These are phyloP conservation scores for Takifugu ocellatus DNA, from an alignment of 2,797 vertebrate genomes.

Conservation along the genomic window DNA sequence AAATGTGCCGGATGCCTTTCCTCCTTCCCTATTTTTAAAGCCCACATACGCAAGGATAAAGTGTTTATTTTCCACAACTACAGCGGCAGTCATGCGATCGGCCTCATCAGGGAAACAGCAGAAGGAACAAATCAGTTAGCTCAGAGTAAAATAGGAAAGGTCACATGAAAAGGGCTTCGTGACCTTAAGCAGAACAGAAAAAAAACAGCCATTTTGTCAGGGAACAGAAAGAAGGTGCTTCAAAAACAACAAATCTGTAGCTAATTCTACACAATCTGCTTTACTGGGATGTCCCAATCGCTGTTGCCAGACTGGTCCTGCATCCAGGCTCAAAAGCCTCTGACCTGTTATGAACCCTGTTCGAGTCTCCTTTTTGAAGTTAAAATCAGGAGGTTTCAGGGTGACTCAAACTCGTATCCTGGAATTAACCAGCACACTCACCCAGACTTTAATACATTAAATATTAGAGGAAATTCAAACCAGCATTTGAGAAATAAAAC, in stretches of 20 bases:
- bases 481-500: too few relatives aligned
- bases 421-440: neutral
- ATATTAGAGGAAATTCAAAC: too few relatives aligned
- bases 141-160: slow-evolving; percentile 13
- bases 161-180: slow-evolving; percentile 66
- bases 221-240: slow-evolving; percentile 14
- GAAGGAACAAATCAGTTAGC: slow-evolving; percentile 23
- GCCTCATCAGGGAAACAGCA: slow-evolving; percentile 42
- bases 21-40: slow-evolving; percentile 25
- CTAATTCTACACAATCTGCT: slow-evolving; percentile 18
- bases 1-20: slow-evolving; percentile 17
- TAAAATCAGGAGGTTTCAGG: too few relatives aligned
- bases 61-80: slow-evolving; percentile 9
- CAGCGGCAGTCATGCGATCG: slow-evolving; percentile 64
- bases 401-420: too few relatives aligned
- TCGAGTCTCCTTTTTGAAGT: too few relatives aligned
- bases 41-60: slow-evolving; percentile 8
- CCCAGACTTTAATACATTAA: slow-evolving; percentile 19
- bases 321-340: too few relatives aligned
- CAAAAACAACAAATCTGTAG: slow-evolving; percentile 12
- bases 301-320: neutral
- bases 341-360: too few relatives aligned
- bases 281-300: slow-evolving; percentile 18
- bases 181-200: slow-evolving; percentile 40
- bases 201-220: neutral